Percentiles rank a stretch among this genome's conserved stretches.
Evolutionary conservation across 2,797 vertebrate species (phyloP).

Genomic region (Rhinichthys osculus): DNA sequence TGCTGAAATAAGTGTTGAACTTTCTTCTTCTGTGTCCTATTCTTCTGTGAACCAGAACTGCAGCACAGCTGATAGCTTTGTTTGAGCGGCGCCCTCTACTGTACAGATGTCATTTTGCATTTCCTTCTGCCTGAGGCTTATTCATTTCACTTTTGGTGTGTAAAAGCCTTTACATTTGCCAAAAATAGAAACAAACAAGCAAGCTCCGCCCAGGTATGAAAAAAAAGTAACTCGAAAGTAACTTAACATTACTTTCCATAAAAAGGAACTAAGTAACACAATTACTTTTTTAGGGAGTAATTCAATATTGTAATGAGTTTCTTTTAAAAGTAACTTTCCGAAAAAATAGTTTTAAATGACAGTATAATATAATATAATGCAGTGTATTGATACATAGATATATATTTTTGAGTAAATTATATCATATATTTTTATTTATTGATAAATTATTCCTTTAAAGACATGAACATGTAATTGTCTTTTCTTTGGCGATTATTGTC

Average conservation of each 20-base stretch:
- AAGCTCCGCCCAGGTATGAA: background rate
- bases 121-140: background rate
- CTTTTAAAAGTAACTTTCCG: background rate
- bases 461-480: background rate
- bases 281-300: background rate
- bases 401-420: background rate
- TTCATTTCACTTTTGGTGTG: background rate
- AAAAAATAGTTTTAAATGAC: background rate
- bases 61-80: background rate
- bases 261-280: background rate
- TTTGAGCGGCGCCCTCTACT: background rate
- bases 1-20: background rate
- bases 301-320: background rate
- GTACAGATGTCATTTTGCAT: background rate
- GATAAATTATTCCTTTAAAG: background rate
- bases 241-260: background rate
- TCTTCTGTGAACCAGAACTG: background rate
- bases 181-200: background rate
- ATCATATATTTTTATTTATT: background rate
- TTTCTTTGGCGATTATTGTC: background rate
- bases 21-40: background rate
- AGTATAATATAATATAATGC: background rate
- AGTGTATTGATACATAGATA: background rate
- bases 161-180: background rate
- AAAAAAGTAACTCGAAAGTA: background rate